phyloP scores from a whole-genome alignment of 30 jellyfish, hydroid and myxozoan species.

The Turritopsis dohrnii region DNA sequence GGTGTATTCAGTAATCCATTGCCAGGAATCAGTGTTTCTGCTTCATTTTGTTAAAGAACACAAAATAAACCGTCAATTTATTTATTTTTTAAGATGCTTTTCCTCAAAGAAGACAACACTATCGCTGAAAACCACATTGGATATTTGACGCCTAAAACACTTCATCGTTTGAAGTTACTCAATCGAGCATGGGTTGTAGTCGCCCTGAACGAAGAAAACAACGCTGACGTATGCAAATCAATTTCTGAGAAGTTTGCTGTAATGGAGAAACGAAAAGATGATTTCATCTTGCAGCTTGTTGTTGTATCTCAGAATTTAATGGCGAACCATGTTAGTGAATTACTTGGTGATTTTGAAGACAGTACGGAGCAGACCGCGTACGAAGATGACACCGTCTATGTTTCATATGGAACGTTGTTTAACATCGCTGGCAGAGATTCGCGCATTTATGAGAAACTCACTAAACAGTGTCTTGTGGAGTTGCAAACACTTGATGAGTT shows the following conservation, averaged over 20 bases:
- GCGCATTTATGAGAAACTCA: background rate
- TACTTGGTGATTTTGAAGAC: background rate
- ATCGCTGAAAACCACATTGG: slow-evolving; percentile 12
- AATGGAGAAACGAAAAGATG: background rate
- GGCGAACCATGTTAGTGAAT: background rate
- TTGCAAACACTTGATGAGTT: background rate
- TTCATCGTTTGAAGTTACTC: slow-evolving; percentile 20
- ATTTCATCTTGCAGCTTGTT: background rate
- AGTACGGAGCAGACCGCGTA: background rate
- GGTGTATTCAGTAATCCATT: too few relatives aligned
- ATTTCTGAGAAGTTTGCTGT: slow-evolving; percentile 6
- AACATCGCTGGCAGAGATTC: background rate
- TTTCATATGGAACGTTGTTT: slow-evolving; percentile 17
- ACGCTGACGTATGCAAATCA: background rate
- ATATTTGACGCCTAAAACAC: slow-evolving; percentile 17
- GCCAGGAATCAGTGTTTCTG: too few relatives aligned
- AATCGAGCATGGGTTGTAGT: slow-evolving; percentile 18
- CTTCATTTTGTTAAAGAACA: too few relatives aligned
- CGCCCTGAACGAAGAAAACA: background rate
- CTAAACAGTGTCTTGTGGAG: background rate
- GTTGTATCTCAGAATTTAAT: background rate
- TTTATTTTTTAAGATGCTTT: background rate
- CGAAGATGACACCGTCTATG: slow-evolving; percentile 24
- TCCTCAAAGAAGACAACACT: slow-evolving; percentile 7
- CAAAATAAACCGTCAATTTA: background rate